These are phyloP conservation scores for Channa striata DNA, from an alignment of 2,797 vertebrate species.

Conservation along the genomic window DNA sequence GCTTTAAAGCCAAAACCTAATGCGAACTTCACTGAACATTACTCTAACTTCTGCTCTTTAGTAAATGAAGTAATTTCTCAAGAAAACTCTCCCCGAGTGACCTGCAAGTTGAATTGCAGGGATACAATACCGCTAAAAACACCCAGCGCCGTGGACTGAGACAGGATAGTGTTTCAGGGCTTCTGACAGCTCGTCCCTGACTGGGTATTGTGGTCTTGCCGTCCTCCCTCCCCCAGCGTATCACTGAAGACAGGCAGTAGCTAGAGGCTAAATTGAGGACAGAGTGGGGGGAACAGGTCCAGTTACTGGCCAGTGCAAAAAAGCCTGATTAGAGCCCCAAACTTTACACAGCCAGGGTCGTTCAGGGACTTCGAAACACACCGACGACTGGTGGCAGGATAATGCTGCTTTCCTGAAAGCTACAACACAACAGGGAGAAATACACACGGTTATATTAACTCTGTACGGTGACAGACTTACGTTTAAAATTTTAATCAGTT, in stretches of 20 bases:
- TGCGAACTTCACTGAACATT: slow-evolving; percentile 33
- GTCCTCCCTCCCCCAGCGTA: slow-evolving; percentile 50
- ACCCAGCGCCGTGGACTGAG: slow-evolving; percentile 57
- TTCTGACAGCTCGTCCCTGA: slow-evolving; percentile 78
- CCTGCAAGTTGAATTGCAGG: slow-evolving; percentile 41
- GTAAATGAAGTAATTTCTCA: slow-evolving; percentile 55
- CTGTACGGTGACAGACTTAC: not conserved
- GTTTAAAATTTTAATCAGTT: slow-evolving; percentile 3
- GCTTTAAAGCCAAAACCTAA: slow-evolving; percentile 36
- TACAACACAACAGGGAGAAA: not conserved
- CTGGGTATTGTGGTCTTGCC: slow-evolving; percentile 72
- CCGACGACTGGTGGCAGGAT: slow-evolving; percentile 4
- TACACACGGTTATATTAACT: not conserved
- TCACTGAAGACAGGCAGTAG: slow-evolving; percentile 77
- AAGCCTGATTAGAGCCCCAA: slow-evolving; percentile 66
- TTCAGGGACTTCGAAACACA: slow-evolving; percentile 41
- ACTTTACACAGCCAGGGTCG: slow-evolving; percentile 35
- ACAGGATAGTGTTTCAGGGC: slow-evolving; percentile 76
- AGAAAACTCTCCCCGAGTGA: slow-evolving; percentile 68
- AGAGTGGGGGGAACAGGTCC: slow-evolving; percentile 71
- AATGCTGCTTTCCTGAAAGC: not conserved
- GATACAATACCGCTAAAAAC: slow-evolving; percentile 60
- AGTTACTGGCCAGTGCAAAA: slow-evolving; percentile 72
- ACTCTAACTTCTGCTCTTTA: slow-evolving; percentile 34
- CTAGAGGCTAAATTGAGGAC: slow-evolving; percentile 72